Conservation (phyloP, 2,797 vertebrate genomes). For the Muscicapa striata region DNA sequence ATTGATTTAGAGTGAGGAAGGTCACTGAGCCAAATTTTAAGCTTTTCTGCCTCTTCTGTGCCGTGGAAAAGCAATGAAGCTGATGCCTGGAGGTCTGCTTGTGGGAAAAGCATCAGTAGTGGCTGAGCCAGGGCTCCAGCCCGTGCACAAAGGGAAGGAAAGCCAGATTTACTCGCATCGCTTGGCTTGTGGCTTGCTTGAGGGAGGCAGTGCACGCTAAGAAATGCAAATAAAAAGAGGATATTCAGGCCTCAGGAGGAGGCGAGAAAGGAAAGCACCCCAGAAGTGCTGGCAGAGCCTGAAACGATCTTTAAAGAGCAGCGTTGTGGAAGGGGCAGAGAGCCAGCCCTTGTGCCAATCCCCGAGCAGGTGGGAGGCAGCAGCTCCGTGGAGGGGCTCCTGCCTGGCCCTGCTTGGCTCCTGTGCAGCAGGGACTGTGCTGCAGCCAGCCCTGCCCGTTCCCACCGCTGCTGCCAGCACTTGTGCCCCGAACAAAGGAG, state of each 20-base stretch:
- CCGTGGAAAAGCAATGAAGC: neutral
- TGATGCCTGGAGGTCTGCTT: neutral
- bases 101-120: neutral
- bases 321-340: neutral
- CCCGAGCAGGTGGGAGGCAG: conserved; percentile 40
- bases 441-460: neutral
- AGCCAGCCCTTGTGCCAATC: neutral
- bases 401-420: neutral
- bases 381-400: neutral
- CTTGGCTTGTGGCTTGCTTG: neutral
- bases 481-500: conserved; percentile 8
- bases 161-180: neutral
- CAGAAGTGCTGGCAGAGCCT: conserved; percentile 34
- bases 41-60: neutral
- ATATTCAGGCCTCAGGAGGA: neutral
- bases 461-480: neutral
- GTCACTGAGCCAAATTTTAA: neutral
- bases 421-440: neutral
- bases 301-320: neutral
- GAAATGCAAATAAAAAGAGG: conserved; percentile 14
- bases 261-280: neutral
- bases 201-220: neutral
- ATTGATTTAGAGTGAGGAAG: neutral
- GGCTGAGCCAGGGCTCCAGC: conserved; percentile 1
- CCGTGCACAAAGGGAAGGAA: neutral